These are phyloP conservation scores for Catharus fuscescens DNA, from an alignment of 2,113 vertebrate genomes.

Conservation along the genomic window DNA sequence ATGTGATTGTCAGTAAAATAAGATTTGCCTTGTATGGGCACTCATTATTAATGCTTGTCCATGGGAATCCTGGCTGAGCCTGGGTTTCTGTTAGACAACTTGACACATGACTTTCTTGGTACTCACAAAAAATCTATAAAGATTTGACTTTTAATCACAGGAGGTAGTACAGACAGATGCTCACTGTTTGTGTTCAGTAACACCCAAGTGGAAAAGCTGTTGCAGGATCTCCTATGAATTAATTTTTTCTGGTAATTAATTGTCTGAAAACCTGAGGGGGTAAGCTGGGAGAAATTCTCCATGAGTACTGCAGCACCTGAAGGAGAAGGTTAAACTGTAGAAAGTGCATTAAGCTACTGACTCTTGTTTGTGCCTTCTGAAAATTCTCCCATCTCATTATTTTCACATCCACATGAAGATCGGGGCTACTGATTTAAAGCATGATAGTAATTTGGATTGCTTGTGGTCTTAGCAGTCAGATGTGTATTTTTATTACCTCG, in stretches of 20 bases:
- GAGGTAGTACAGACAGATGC: not conserved
- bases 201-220: not conserved
- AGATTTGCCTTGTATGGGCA: not conserved
- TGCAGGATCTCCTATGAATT: not conserved
- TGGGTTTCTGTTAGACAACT: not conserved
- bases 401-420: not conserved
- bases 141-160: constrained; percentile 54
- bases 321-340: not conserved
- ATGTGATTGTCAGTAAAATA: not conserved
- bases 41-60: not conserved
- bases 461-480: not conserved
- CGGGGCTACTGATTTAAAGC: not conserved
- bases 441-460: not conserved
- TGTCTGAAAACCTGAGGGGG: not conserved
- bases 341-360: not conserved
- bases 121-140: not conserved
- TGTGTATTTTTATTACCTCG: not conserved
- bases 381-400: not conserved
- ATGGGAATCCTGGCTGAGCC: not conserved
- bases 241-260: not conserved
- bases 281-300: not conserved
- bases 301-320: not conserved
- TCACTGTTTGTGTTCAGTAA: not conserved
- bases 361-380: not conserved
- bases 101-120: not conserved